Evolutionary conservation across 2,888 invertebrate genomes (phyloP).

Genomic region (Oconnorella tubifera): DNA sequence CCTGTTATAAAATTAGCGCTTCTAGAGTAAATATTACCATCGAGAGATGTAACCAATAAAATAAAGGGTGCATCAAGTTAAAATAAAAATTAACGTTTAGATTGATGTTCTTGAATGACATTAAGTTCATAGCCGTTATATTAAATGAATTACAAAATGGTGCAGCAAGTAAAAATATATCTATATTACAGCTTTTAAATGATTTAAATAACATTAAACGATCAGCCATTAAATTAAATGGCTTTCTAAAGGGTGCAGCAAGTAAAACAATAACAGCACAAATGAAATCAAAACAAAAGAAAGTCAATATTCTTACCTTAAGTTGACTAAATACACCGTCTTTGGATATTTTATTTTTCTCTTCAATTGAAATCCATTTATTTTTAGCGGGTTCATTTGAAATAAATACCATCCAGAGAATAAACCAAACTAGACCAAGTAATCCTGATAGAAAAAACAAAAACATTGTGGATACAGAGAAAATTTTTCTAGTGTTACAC

Average conservation of each 20-base stretch:
- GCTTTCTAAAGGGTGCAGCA: background rate
- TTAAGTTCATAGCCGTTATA: no score
- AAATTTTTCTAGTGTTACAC: no score
- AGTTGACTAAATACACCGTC: background rate
- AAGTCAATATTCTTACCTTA: background rate
- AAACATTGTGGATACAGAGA: no score
- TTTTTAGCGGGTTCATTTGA: conserved; percentile 7
- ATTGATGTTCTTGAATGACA: no score
- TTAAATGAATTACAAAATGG: no score
- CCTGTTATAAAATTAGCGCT: conserved; percentile 1
- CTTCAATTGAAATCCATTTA: conserved; percentile 4
- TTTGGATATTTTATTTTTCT: background rate
- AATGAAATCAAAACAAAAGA: background rate
- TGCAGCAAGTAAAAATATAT: no score
- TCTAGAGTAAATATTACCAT: background rate
- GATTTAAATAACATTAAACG: no score
- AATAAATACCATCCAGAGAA: conserved; percentile 14
- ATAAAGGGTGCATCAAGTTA: no score
- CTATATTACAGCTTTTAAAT: no score
- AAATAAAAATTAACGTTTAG: no score
- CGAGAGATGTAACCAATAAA: no score
- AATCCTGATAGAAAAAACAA: conserved; percentile 1
- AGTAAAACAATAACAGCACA: background rate
- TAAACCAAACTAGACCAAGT: conserved; percentile 13
- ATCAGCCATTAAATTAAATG: no score